These are phyloP conservation scores for Avahi laniger DNA, from an alignment of 2,797 vertebrate genomes.

Conservation along the genomic window DNA sequence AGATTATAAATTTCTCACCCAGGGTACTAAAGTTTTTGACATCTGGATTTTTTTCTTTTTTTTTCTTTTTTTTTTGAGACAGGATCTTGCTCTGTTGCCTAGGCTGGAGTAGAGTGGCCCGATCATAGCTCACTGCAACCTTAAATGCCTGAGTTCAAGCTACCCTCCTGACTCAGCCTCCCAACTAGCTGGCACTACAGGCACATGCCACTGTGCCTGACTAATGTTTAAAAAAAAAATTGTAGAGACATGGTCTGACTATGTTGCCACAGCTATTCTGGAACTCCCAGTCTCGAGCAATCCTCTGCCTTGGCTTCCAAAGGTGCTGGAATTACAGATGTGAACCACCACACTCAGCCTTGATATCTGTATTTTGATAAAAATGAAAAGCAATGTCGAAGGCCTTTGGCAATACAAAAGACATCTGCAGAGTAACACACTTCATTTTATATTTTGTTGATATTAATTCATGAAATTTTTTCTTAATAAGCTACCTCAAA, in stretches of 20 bases:
- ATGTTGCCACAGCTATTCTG: background rate
- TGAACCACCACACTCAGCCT: background rate
- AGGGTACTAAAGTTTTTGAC: background rate
- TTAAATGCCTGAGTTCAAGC: background rate
- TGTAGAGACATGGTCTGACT: background rate
- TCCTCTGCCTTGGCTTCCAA: background rate
- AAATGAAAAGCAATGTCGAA: background rate
- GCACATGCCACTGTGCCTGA: too few species aligned
- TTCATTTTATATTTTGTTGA: background rate
- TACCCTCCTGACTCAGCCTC: background rate
- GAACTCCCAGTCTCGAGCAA: background rate
- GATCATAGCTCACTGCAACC: background rate
- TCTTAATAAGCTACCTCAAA: background rate
- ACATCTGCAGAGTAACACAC: background rate
- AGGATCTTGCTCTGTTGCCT: background rate
- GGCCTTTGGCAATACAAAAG: background rate
- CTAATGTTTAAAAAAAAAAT: too few species aligned
- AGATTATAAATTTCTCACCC: background rate
- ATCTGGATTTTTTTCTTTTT: background rate
- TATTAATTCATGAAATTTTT: background rate
- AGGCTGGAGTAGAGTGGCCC: background rate
- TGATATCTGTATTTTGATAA: background rate
- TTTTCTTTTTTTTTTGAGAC: background rate
- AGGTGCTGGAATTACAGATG: background rate
- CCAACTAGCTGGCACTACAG: too few species aligned